Conservation (phyloP, 2,888 invertebrate species). For the Tricholauxania praeusta region DNA sequence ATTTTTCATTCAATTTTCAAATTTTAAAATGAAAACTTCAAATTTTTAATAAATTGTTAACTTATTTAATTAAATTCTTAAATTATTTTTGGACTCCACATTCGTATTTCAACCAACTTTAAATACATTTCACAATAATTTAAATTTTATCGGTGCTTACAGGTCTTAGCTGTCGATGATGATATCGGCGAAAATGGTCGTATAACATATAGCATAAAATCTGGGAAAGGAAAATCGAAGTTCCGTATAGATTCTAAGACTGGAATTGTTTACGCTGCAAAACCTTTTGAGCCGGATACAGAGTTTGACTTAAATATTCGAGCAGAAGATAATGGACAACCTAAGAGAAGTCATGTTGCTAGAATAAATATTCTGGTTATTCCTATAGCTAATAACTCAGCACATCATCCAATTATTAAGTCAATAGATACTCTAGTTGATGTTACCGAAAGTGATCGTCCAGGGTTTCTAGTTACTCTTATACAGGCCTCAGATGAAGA, state of each 20-base stretch:
- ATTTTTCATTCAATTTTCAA: no score
- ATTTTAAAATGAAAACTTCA: no score
- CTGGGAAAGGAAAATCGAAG: slow-evolving; percentile 81
- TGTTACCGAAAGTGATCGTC: slow-evolving; percentile 86
- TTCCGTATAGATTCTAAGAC: slow-evolving; percentile 86
- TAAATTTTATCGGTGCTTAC: not conserved
- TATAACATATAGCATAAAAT: slow-evolving; percentile 84
- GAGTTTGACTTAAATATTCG: slow-evolving; percentile 66
- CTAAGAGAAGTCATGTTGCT: slow-evolving; percentile 80
- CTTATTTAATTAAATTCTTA: no score
- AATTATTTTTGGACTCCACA: no score
- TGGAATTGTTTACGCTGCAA: slow-evolving; percentile 84
- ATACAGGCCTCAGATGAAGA: slow-evolving; percentile 90
- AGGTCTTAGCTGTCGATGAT: slow-evolving; percentile 79
- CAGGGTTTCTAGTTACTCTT: slow-evolving; percentile 87
- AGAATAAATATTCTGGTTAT: slow-evolving; percentile 79
- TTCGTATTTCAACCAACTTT: no score
- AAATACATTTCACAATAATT: not conserved
- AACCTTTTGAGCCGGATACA: slow-evolving; percentile 75
- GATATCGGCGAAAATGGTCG: slow-evolving; percentile 87
- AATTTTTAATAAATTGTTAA: no score
- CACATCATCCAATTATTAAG: slow-evolving; percentile 74
- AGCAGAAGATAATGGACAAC: slow-evolving; percentile 84
- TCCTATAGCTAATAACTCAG: slow-evolving; percentile 72
- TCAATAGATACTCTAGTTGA: slow-evolving; percentile 77